Percentiles rank a stretch among this genome's conserved stretches.
phyloP scores from a whole-genome alignment of 2,888 invertebrate species.

The Uropetala carovei region DNA sequence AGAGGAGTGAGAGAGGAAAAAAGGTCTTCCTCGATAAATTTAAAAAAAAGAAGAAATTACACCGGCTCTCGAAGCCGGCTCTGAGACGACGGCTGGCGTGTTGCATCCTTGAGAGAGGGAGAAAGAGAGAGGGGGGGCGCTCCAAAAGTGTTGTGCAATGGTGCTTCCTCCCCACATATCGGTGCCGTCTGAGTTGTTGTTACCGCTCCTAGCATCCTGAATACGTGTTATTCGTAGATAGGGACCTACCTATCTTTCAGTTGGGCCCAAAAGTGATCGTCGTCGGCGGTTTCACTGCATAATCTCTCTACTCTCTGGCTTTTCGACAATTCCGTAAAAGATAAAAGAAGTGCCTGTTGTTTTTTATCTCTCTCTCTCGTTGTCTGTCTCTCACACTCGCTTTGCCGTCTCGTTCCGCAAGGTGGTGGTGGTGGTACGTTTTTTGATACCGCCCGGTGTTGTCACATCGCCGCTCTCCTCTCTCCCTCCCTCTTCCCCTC shows the following conservation, averaged over 20 bases:
- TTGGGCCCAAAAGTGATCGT: too few relatives aligned
- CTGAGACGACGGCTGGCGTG: slow-evolving; percentile 7
- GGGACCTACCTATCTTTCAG: too few relatives aligned
- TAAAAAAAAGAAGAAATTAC: slow-evolving; percentile 17
- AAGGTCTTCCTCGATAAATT: slow-evolving; percentile 43
- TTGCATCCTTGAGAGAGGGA: slow-evolving; percentile 43
- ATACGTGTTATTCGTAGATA: too few relatives aligned
- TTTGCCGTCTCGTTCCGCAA: slow-evolving; percentile 49
- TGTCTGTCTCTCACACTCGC: background rate
- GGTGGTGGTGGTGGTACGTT: slow-evolving; percentile 50
- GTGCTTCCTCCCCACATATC: slow-evolving; percentile 34
- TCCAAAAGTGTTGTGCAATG: slow-evolving; percentile 54
- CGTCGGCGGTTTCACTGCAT: too few relatives aligned
- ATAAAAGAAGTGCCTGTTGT: background rate
- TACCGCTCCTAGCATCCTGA: too few relatives aligned
- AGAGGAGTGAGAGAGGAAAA: background rate
- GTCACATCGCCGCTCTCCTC: slow-evolving; percentile 33
- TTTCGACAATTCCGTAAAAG: too few relatives aligned
- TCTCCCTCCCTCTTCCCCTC: background rate
- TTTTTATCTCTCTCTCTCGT: background rate
- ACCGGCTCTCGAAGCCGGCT: slow-evolving; percentile 19
- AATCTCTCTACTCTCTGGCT: too few relatives aligned
- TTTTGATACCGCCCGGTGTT: slow-evolving; percentile 57
- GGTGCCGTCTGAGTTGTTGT: background rate
- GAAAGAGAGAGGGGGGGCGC: background rate